phyloP scores from a whole-genome alignment of 2,113 vertebrate species.

The Pelvicachromis taeniatus region DNA sequence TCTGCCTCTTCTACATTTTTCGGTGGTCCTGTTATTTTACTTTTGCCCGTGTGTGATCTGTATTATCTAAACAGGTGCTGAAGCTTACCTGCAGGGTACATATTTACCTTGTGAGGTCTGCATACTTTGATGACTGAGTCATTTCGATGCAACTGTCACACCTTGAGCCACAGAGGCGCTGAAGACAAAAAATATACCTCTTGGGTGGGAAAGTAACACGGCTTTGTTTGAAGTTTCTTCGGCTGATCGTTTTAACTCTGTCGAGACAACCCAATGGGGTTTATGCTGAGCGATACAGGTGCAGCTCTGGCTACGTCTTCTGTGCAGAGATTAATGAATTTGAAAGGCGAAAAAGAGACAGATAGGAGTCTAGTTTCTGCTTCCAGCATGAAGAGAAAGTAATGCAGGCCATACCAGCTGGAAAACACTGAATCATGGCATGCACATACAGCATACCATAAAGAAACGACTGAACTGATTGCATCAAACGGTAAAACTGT shows the following conservation, averaged over 20 bases:
- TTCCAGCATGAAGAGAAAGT: neutral
- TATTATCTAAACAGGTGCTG: neutral
- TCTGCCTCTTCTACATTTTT: neutral
- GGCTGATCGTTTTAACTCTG: neutral
- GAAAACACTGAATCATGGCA: neutral
- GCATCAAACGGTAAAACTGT: neutral
- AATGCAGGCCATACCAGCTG: neutral
- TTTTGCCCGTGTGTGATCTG: neutral
- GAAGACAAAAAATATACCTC: neutral
- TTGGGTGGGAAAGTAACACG: neutral
- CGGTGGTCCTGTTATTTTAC: neutral
- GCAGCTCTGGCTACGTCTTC: neutral
- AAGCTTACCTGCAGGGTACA: neutral
- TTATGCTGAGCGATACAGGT: neutral
- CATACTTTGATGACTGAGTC: neutral
- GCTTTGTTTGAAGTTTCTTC: neutral
- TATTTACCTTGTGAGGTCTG: neutral
- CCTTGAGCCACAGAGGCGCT: slow-evolving; percentile 10
- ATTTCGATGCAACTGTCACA: neutral
- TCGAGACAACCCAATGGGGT: neutral
- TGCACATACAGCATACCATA: neutral
- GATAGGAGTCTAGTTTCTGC: neutral
- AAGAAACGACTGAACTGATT: neutral
- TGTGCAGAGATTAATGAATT: neutral
- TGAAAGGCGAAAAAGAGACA: neutral